These are phyloP conservation scores for Notothenia coriiceps DNA, from an alignment of 2,113 vertebrate genomes.

Conservation along the genomic window DNA sequence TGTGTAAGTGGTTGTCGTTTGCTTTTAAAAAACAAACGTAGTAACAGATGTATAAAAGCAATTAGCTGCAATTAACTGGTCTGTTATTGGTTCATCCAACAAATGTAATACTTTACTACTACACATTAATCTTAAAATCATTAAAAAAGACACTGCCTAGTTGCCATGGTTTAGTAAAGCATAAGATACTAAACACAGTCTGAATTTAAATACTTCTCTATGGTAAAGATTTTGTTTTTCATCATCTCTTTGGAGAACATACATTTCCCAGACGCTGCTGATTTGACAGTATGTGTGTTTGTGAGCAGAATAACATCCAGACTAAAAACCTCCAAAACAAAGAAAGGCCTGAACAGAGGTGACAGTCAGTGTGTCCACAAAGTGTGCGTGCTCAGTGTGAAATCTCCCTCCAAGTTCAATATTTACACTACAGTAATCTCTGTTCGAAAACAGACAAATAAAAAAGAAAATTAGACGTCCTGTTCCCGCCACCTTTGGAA, in stretches of 20 bases:
- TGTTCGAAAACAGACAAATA: constrained; percentile 36
- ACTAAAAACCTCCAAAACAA: not conserved
- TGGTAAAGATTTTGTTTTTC: not conserved
- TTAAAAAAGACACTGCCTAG: no score
- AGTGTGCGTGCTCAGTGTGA: constrained; percentile 38
- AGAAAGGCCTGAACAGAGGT: constrained; percentile 3
- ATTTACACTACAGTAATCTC: constrained; percentile 33
- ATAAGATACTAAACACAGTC: no score
- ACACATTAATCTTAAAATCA: not conserved
- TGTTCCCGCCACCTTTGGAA: constrained; percentile 46
- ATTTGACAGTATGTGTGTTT: not conserved
- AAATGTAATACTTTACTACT: not conserved
- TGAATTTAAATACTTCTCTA: not conserved
- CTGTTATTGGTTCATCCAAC: not conserved
- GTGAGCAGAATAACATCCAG: constrained; percentile 2
- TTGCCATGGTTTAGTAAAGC: no score
- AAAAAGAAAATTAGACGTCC: constrained; percentile 33
- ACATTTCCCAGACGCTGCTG: constrained; percentile 6
- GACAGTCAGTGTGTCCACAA: not conserved
- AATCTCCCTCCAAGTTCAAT: constrained; percentile 51
- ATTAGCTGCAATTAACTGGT: no score
- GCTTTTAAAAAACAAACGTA: no score
- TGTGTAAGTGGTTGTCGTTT: no score
- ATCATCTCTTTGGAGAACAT: not conserved
- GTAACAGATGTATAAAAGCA: no score